Evolutionary conservation across 1,140 invertebrate genomes (phyloP), one percentile per base, ranked within the genome.

Genomic region (Papilio glaucus): DNA sequence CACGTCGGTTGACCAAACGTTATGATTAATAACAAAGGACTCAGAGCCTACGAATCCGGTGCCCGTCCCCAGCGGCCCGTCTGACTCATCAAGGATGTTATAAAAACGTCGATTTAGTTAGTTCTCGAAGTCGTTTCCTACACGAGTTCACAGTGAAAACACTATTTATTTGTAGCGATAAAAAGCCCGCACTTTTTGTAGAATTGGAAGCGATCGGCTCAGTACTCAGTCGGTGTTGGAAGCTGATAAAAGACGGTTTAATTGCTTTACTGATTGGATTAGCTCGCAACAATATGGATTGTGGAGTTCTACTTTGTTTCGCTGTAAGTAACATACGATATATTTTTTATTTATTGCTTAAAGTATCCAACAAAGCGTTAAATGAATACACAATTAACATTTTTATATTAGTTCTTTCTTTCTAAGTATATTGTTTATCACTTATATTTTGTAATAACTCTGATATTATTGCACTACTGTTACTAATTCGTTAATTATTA

Each of bases 11-110:
- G 29, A 33, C n/a, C n/a, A n/a, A n/a, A 4, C 21, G 49, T 53
- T 12, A 57, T 57, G 49, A 57, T 24, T 57, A 57, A 49, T 49
- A 57, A 57, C 49, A 61, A 61, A 61, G 60, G n/a, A 61, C 29
- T 61, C 13, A 4, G 24, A 12, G 60, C 29, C 60, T 61, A 37
- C 60, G 8, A 33, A 33, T 33, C 26, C 60, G 49, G 49, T 53
- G 49, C 21, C 18, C 15, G 10, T 21, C n/a, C n/a, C n/a, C n/a
- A n/a, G n/a, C n/a, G 6, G 29, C 39, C 13, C 39, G 39, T 61
- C 37, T 65, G 62, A 65, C 37, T 65, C 62, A 65, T 65, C 62
- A 24, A 65, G 62, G 62, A 65, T 65, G 15, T 65, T 65, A 65
- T 65, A 65, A 65, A 65, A 65, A 65, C 62, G n/a, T 12, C 62